These are phyloP conservation scores for Eleutherodactylus coqui DNA, from an alignment of 2,797 vertebrate genomes.

Conservation along the genomic window DNA sequence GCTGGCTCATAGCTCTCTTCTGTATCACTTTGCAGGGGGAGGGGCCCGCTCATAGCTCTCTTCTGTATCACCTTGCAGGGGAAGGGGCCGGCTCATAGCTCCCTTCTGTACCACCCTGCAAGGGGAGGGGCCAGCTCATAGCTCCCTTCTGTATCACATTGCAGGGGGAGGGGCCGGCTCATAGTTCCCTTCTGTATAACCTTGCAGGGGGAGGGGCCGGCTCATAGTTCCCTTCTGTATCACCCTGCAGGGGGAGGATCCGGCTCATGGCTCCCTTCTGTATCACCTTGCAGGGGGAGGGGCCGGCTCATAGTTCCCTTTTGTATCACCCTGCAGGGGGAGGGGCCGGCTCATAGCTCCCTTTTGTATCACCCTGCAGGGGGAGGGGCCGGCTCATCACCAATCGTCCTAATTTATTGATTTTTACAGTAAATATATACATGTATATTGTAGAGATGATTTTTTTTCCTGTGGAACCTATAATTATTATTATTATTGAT, in stretches of 20 bases:
- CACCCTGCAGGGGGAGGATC: background rate
- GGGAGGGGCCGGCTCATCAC: too few species aligned
- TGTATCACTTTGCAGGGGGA: background rate
- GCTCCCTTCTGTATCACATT: background rate
- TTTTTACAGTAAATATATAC: background rate
- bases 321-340: background rate
- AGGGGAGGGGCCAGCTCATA: background rate
- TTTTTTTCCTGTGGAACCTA: background rate
- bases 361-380: background rate
- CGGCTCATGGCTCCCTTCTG: background rate
- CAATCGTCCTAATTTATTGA: background rate
- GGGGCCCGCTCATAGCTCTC: background rate
- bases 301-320: background rate
- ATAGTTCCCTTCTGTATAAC: background rate
- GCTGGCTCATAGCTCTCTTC: background rate
- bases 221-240: background rate
- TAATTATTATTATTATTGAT: background rate
- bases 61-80: background rate
- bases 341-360: background rate
- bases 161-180: background rate
- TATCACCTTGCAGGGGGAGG: background rate
- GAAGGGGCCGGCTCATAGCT: background rate
- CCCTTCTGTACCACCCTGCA: background rate
- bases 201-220: background rate
- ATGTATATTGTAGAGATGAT: background rate